A percentile compares a stretch with the other conserved stretches of the same genome.
Conservation (phyloP, 2,888 invertebrate species). For the Ophion costatus region DNA sequence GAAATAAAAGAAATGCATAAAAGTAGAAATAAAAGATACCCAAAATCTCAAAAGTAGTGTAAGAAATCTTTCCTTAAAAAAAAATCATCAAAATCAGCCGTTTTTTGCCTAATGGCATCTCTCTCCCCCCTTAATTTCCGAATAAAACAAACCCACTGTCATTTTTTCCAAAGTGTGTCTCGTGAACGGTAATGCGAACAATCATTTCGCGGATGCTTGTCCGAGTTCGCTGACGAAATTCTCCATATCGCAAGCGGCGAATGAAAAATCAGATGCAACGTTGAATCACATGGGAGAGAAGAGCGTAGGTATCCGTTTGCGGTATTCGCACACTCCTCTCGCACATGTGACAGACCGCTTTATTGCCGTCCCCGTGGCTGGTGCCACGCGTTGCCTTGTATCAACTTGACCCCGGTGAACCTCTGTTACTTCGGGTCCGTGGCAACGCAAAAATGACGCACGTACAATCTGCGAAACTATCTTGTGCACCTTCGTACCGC, state of each 20-base stretch:
- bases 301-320: conserved; percentile 47
- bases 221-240: not conserved
- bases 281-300: conserved; percentile 23
- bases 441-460: conserved; percentile 68
- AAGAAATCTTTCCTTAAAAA: no score
- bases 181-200: not conserved
- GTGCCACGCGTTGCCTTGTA: conserved; percentile 64
- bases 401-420: conserved; percentile 69
- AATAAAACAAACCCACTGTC: no score
- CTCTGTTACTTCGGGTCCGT: conserved; percentile 51
- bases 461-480: conserved; percentile 66
- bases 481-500: conserved; percentile 62
- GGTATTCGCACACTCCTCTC: conserved; percentile 41
- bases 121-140: no score
- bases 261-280: conserved; percentile 38
- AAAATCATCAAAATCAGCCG: no score
- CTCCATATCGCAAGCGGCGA: conserved; percentile 47
- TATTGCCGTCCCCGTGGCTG: conserved; percentile 62
- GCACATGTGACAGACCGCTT: conserved; percentile 67
- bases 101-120: no score
- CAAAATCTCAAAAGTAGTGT: no score
- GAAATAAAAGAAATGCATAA: no score
- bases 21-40: no score
- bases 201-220: not conserved
- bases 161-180: no score